phyloP scores from a whole-genome alignment of 2,888 invertebrate species.

The Cantharis rustica region DNA sequence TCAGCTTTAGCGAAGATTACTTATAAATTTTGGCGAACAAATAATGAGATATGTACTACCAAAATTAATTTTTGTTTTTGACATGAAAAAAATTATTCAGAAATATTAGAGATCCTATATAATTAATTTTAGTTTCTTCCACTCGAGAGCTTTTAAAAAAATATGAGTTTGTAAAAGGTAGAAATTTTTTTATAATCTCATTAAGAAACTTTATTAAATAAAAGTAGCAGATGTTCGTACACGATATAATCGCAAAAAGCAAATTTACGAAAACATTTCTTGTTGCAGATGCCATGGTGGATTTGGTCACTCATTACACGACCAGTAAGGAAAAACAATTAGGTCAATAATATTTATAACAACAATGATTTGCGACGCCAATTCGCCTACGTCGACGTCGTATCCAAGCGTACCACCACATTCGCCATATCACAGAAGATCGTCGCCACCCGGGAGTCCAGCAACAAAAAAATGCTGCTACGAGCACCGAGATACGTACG shows the following conservation, averaged over 20 bases:
- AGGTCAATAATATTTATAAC: background rate
- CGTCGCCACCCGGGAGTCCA: slow-evolving; percentile 53
- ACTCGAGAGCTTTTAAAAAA: background rate
- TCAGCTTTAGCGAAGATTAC: background rate
- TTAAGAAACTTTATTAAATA: slow-evolving; percentile 3
- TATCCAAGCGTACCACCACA: slow-evolving; percentile 49
- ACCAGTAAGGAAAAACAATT: background rate
- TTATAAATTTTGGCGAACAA: background rate
- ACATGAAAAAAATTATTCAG: background rate
- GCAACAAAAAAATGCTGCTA: slow-evolving; percentile 51
- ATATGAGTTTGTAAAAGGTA: background rate
- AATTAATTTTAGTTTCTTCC: background rate
- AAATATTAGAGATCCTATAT: background rate
- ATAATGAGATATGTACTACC: background rate
- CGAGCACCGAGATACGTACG: slow-evolving; percentile 43
- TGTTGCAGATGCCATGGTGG: background rate
- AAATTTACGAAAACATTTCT: background rate
- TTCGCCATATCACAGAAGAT: slow-evolving; percentile 46
- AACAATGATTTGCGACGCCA: slow-evolving; percentile 34
- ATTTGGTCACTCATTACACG: background rate
- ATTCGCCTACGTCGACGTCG: slow-evolving; percentile 42
- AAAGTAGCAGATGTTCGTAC: slow-evolving; percentile 8
- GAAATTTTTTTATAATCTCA: background rate
- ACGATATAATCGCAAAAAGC: background rate
- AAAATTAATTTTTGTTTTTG: background rate